Evolutionary conservation across 2,888 invertebrate genomes (phyloP), one percentile per base, ranked within the genome.

Genomic region (Maniola hyperantus): DNA sequence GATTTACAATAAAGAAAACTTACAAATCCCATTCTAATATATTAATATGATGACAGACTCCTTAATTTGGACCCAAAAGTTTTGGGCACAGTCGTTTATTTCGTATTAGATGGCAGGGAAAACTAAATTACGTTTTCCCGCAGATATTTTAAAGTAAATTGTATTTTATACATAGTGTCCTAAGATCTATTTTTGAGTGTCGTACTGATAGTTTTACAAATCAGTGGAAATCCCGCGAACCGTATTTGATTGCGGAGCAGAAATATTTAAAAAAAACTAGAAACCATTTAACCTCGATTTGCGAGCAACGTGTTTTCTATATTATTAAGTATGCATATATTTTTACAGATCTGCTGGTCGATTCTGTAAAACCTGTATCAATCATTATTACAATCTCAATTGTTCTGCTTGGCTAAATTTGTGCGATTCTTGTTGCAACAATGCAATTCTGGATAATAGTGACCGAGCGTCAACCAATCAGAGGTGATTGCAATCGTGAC

Each of bases 41-140:
- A 44, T 59, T 59, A 59, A 59, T 59, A 20, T 33, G 18, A 59
- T 42, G 6, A 15, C 13, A 15, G 59, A 66, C 36, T 54, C 44
- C 7, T 34, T 48, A 55, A 64, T 54, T 64, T 39, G 53, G 46
- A 33, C 62, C 62, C 59, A 42, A 64, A 65, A 68, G 26, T 68
- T 68, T 68, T 39, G 63, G 68, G 66, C 36, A n/a, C 58, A 54
- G 20, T 65, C 60, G 57, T 68, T 63, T 63, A 59, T 54, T 68
- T 36, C 54, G 62, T 59, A 68, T 68, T 68, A 65, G 44, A 57
- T 61, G 42, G 44, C 39, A 60, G 36, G 46, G 53, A 64, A 57
- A 67, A 67, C 67, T 64, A 39, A 67, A 67, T 59, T 55, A 60
- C 46, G 53, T 54, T 26, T 20, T 34, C 7, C 18, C 10, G 13